Evolutionary conservation across 2,888 invertebrate genomes (phyloP).

Genomic region (Allolobophora icterica): DNA sequence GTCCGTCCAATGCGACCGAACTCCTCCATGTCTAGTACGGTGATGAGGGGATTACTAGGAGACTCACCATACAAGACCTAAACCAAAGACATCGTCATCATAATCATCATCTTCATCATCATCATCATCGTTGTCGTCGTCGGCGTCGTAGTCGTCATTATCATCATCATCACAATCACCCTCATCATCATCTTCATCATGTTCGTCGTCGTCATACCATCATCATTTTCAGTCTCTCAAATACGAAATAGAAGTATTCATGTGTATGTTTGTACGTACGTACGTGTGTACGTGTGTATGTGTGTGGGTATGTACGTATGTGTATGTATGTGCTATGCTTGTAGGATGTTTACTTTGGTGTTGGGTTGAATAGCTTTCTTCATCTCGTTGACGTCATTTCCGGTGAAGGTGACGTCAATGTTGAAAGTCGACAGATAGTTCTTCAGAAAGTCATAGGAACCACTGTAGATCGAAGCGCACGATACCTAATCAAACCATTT

Average conservation of each 20-base stretch:
- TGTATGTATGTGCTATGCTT: no score
- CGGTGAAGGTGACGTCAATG: constrained; percentile 43
- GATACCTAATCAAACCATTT: constrained; percentile 52
- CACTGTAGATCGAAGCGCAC: constrained; percentile 49
- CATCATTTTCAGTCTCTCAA: no score
- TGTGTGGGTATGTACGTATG: no score
- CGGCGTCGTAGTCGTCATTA: no score
- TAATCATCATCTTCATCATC: neutral
- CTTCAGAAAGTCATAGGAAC: constrained; percentile 41
- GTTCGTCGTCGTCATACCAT: no score
- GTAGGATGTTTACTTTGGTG: constrained; percentile 60
- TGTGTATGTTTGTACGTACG: no score
- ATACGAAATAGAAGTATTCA: no score
- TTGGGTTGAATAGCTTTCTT: constrained; percentile 56
- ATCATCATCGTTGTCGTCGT: no score
- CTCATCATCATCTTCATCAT: no score
- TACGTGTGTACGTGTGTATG: no score
- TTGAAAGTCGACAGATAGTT: constrained; percentile 34
- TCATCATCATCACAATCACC: no score
- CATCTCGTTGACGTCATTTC: constrained; percentile 59
- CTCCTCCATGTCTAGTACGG: constrained; percentile 60
- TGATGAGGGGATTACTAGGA: constrained; percentile 63
- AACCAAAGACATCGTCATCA: neutral
- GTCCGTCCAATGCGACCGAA: constrained; percentile 56
- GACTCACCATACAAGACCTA: constrained; percentile 63